These are phyloP conservation scores for Agrilus planipennis DNA, from an alignment of 1,140 invertebrate species.

Conservation along the genomic window DNA sequence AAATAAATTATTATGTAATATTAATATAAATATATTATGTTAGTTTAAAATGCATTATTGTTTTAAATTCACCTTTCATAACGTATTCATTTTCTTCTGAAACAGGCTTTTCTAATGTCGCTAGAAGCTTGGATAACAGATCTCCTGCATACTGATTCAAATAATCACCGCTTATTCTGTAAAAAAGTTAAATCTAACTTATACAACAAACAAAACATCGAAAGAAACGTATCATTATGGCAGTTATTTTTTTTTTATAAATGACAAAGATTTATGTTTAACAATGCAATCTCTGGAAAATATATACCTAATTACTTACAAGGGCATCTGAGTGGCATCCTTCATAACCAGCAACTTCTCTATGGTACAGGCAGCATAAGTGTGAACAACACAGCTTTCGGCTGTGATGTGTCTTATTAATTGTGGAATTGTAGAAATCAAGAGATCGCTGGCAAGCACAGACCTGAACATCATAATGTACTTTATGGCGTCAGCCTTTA, in stretches of 20 bases:
- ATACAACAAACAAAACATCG: slow-evolving; percentile 8
- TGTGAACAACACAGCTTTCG: slow-evolving; percentile 80
- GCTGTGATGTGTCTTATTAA: slow-evolving; percentile 60
- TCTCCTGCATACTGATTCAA: slow-evolving; percentile 48
- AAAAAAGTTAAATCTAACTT: slow-evolving; percentile 18
- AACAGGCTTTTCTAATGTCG: slow-evolving; percentile 52
- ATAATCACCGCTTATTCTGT: slow-evolving; percentile 45
- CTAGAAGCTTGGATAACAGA: slow-evolving; percentile 66
- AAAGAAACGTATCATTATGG: slow-evolving; percentile 1
- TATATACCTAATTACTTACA: slow-evolving; percentile 36
- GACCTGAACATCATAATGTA: slow-evolving; percentile 93
- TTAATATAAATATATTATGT: not conserved
- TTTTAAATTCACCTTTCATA: slow-evolving; percentile 79
- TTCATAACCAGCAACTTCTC: slow-evolving; percentile 78
- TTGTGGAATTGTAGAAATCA: slow-evolving; percentile 62
- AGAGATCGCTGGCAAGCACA: slow-evolving; percentile 66
- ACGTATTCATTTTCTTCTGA: slow-evolving; percentile 93
- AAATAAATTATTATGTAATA: not conserved
- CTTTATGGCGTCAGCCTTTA: slow-evolving; percentile 93
- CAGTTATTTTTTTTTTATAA: no score
- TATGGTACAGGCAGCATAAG: slow-evolving; percentile 83
- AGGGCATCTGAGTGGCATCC: slow-evolving; percentile 33
- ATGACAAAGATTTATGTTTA: slow-evolving; percentile 1
- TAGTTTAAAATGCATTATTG: slow-evolving; percentile 1
- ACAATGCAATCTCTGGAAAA: not conserved